Evolutionary conservation across 1,140 invertebrate genomes (phyloP).

Genomic region (Drosophila nigromelanica): DNA sequence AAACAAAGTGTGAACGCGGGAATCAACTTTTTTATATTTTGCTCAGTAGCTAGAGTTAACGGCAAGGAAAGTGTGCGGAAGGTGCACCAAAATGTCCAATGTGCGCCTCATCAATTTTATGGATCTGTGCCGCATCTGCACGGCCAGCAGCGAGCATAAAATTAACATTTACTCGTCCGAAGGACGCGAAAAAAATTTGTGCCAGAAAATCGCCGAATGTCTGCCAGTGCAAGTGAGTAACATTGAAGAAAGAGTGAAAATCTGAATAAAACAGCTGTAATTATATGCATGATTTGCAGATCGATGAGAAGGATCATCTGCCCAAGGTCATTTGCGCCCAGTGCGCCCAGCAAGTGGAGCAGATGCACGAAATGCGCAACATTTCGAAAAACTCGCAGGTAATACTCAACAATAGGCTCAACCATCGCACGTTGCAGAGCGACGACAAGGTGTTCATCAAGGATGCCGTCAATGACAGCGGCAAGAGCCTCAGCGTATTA

Average conservation of each 20-base stretch:
- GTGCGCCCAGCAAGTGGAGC: constrained; percentile 87
- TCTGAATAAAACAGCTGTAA: background rate
- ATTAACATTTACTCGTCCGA: constrained; percentile 88
- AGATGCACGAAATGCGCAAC: constrained; percentile 86
- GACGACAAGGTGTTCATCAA: constrained; percentile 88
- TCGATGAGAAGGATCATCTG: constrained; percentile 88
- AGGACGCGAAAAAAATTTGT: constrained; percentile 87
- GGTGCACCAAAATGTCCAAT: constrained; percentile 85
- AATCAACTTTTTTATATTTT: constrained; percentile 11
- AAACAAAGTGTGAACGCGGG: constrained; percentile 43
- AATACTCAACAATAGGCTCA: constrained; percentile 88
- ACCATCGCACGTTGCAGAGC: constrained; percentile 87
- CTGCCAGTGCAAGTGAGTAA: constrained; percentile 86
- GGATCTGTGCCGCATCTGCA: constrained; percentile 89
- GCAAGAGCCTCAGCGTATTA: constrained; percentile 72
- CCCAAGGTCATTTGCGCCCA: constrained; percentile 89
- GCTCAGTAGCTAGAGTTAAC: too few species aligned
- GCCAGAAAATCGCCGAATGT: constrained; percentile 87
- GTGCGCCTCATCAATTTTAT: constrained; percentile 89
- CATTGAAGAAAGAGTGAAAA: background rate
- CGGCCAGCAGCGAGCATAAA: constrained; percentile 87
- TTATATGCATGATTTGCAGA: constrained; percentile 77
- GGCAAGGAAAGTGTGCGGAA: too few species aligned
- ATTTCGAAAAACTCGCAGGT: constrained; percentile 88
- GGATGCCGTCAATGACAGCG: constrained; percentile 81